phyloP scores from a whole-genome alignment of 1,140 invertebrate species.

The Lepidotrigona ventralis region DNA sequence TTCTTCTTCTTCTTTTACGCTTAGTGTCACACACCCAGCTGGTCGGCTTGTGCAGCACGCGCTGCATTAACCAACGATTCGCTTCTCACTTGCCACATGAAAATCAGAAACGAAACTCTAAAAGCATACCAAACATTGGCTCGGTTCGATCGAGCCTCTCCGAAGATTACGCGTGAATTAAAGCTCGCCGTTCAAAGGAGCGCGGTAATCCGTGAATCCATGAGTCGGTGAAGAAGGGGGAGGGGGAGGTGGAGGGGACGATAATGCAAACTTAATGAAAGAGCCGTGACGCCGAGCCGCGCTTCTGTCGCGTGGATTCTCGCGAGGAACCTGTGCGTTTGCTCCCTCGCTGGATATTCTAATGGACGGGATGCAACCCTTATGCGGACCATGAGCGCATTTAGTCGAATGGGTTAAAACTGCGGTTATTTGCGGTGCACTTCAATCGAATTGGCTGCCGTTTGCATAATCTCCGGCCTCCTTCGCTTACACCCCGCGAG shows the following conservation, averaged over 20 bases:
- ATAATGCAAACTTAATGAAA: conserved; percentile 30
- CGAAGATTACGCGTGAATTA: background rate
- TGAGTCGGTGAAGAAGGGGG: too few species aligned
- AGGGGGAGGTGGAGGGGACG: too few species aligned
- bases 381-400: conserved; percentile 58
- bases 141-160: background rate
- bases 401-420: conserved; percentile 77
- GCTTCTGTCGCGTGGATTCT: background rate
- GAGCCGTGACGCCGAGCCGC: too few species aligned
- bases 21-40: too few species aligned
- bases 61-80: too few species aligned
- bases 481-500: conserved; percentile 18
- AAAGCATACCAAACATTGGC: background rate
- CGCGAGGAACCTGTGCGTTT: background rate
- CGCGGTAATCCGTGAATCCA: background rate
- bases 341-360: conserved; percentile 68
- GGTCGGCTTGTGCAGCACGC: too few species aligned
- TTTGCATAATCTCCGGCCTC: conserved; percentile 76
- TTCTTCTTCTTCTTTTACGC: too few species aligned
- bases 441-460: conserved; percentile 78
- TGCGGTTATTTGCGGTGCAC: conserved; percentile 79
- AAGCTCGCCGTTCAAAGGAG: background rate
- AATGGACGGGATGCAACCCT: conserved; percentile 66
- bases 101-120: background rate
- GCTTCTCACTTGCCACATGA: too few species aligned